phyloP scores from a whole-genome alignment of 2,113 vertebrate genomes.

The Rhabdornis inornatus region DNA sequence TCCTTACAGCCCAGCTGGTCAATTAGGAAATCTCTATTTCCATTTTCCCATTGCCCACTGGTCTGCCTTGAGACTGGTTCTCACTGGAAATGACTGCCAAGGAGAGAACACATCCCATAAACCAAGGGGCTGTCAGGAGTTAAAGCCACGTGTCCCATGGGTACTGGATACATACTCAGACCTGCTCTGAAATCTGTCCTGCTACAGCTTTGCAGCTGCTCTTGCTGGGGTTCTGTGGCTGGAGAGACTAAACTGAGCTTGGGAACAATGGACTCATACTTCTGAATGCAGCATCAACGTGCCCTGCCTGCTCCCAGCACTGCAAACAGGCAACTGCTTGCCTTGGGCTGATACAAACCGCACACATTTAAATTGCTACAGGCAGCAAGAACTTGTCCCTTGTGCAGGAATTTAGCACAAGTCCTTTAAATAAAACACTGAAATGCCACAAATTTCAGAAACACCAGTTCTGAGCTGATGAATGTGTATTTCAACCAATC shows the following conservation, averaged over 20 bases:
- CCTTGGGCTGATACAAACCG: neutral
- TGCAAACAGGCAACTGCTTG: neutral
- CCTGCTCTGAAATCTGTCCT: neutral
- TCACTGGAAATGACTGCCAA: neutral
- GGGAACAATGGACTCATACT: neutral
- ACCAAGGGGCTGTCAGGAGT: neutral
- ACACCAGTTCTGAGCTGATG: neutral
- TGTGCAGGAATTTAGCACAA: neutral
- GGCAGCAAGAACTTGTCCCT: neutral
- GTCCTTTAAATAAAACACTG: neutral
- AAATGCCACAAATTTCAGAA: neutral
- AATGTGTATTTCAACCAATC: neutral
- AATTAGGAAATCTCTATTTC: neutral
- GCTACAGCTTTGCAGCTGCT: neutral
- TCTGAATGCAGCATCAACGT: neutral
- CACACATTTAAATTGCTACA: neutral
- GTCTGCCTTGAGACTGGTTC: neutral
- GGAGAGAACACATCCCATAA: neutral
- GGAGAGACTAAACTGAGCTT: neutral
- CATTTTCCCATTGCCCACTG: neutral
- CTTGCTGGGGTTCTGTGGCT: neutral
- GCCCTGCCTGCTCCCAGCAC: neutral
- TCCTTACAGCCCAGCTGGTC: neutral
- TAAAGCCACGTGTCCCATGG: rapidly evolving
- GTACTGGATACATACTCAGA: rapidly evolving